Conservation (phyloP, 1,140 invertebrate genomes). For the Bombus cullumanus region DNA sequence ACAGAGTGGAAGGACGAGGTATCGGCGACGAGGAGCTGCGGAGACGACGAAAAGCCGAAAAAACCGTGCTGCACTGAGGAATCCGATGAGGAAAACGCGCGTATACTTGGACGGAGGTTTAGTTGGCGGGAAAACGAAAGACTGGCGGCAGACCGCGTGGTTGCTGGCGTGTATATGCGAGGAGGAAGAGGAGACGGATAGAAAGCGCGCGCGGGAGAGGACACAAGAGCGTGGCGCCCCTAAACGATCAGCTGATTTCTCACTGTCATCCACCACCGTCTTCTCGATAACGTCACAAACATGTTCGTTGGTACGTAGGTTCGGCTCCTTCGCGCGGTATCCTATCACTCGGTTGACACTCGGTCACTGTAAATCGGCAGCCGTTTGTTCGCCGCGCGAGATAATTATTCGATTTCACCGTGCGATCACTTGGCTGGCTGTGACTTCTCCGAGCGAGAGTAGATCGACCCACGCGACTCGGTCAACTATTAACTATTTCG, state of each 20-base stretch:
- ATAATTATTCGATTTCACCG: background rate
- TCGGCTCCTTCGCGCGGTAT: background rate
- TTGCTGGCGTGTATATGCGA: background rate
- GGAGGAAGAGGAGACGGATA: background rate
- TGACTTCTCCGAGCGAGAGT: no score
- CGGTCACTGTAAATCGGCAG: background rate
- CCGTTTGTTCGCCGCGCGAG: background rate
- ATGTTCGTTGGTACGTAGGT: background rate
- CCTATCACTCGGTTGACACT: conserved; percentile 4
- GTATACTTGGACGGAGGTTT: background rate
- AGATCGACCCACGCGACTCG: background rate
- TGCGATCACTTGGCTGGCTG: background rate
- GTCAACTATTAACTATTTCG: no score
- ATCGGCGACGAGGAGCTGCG: no score
- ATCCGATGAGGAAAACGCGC: background rate
- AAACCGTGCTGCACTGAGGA: background rate
- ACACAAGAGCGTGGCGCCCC: conserved; percentile 49
- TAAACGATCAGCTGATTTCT: conserved; percentile 74
- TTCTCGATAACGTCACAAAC: conserved; percentile 46
- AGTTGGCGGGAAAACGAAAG: conserved; percentile 54
- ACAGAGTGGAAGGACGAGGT: no score
- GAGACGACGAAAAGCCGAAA: background rate
- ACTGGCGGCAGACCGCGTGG: conserved; percentile 33
- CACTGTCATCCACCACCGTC: conserved; percentile 62
- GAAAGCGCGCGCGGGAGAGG: conserved; percentile 4